These are phyloP conservation scores for Calosoma granatense DNA, from an alignment of 1,140 invertebrate genomes.

Conservation along the genomic window DNA sequence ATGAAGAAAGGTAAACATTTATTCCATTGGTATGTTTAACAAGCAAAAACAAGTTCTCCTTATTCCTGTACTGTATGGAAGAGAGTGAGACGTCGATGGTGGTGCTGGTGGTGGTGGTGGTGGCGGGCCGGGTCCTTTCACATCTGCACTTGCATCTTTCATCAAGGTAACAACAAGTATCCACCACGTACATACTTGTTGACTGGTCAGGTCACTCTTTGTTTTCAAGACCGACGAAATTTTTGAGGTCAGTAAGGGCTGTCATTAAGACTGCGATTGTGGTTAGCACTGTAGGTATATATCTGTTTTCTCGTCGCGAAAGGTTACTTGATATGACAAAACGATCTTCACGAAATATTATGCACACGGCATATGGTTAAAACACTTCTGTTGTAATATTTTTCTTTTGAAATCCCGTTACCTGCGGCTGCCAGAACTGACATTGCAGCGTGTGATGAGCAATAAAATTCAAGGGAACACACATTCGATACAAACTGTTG, in stretches of 20 bases:
- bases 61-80: background rate
- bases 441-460: background rate
- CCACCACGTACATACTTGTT: background rate
- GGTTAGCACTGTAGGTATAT: no score
- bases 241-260: background rate
- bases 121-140: background rate
- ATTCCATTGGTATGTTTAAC: background rate
- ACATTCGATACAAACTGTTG: background rate
- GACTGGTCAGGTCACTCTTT: background rate
- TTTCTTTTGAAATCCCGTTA: background rate
- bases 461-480: background rate
- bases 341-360: no score
- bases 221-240: background rate
- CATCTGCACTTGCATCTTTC: background rate
- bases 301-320: background rate
- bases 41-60: background rate
- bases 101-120: no score
- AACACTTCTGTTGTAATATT: no score
- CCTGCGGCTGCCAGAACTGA: background rate
- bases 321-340: background rate
- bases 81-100: no score
- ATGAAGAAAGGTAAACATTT: background rate
- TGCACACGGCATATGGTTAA: no score
- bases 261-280: no score
- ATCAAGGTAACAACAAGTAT: background rate